Percentiles rank a stretch among this genome's conserved stretches.
phyloP scores from a whole-genome alignment of 2,888 invertebrate species.

The Galeruca laticollis region DNA sequence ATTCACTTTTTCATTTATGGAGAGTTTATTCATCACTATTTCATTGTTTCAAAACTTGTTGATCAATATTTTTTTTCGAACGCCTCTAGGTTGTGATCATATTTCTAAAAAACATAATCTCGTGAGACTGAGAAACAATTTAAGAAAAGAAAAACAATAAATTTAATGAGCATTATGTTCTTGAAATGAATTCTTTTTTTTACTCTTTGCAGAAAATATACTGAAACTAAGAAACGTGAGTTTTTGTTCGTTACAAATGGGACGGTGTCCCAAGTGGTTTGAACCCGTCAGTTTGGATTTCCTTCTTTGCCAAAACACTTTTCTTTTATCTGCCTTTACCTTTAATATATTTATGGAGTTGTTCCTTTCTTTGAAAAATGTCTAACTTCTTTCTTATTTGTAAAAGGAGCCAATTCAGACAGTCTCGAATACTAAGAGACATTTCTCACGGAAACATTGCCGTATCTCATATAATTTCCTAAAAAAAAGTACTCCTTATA shows the following conservation, averaged over 20 bases:
- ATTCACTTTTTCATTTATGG: no score
- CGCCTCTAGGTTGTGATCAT: not conserved
- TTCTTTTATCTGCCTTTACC: conserved; percentile 27
- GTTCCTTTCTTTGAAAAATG: conserved; percentile 17
- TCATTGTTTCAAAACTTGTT: no score
- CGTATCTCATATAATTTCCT: not conserved
- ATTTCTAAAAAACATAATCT: conserved; percentile 1
- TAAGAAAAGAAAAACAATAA: conserved; percentile 33
- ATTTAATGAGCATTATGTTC: conserved; percentile 38
- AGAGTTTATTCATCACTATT: no score
- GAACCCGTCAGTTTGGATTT: conserved; percentile 51
- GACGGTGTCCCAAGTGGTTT: conserved; percentile 42
- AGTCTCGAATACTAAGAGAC: not conserved
- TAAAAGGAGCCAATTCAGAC: conserved; percentile 12
- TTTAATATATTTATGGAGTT: conserved; percentile 25
- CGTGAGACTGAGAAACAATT: conserved; percentile 34
- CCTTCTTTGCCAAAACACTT: conserved; percentile 27
- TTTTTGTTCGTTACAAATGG: conserved; percentile 22
- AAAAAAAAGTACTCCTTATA: not conserved
- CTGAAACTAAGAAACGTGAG: conserved; percentile 19
- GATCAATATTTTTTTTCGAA: not conserved
- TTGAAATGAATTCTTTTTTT: conserved; percentile 12
- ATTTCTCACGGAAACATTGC: not conserved
- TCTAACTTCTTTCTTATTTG: conserved; percentile 10
- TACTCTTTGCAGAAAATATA: conserved; percentile 21